Base-by-base conservation (phyloP, 2,113 vertebrate genomes). In the Trochalopteron elliotii region DNA sequence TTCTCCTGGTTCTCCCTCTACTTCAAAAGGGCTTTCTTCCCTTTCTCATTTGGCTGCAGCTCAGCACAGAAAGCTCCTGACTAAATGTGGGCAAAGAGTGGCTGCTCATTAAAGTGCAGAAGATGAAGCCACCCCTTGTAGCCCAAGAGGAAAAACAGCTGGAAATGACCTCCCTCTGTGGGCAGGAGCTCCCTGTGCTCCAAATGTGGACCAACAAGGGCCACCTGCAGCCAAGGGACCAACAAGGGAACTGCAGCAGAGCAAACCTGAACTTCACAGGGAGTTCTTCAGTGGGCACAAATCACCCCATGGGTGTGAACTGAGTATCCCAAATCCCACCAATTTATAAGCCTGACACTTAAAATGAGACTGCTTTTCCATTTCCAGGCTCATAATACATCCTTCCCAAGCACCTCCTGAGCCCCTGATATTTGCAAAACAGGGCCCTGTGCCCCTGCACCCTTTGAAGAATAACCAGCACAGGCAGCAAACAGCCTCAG, bases 1-100 rank as follows among this genome's bases (percentile, higher is more conserved):
- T 93, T 30, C 88, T 70, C 83, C 90, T 75, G 84, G 47, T 74
- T 88, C 90, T 63, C 21, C 35, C 50, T 90, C 90, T 83, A 86
- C 50, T 96, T 95, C 88, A 95, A 90, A 96, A 90, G 76, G n/a
- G 39, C 59, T 71, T 92, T 90, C 49, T 28, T 6, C 8, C 69
- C 69, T 85, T 49, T 67, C 77, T 83, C 83, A 22, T 74, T 90
- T 89, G 85, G 79, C 90, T 81, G 88, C 35, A 84, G 72, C 65
- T 81, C 6, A 0, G 74, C 4, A 1, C 45, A 70, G 78, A 83
- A 68, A 81, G 59, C 78, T 90, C 90, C 90, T 0, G 0, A 5
- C n/a, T 52, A 71, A 80, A 91, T 1, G 25, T 83, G 79, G 64
- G 80, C 60, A 91, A 80, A 77, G 28, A 80, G 82, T 8, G 81